Conservation (phyloP, 2,888 invertebrate genomes). For the Philhelius pedissequus region DNA sequence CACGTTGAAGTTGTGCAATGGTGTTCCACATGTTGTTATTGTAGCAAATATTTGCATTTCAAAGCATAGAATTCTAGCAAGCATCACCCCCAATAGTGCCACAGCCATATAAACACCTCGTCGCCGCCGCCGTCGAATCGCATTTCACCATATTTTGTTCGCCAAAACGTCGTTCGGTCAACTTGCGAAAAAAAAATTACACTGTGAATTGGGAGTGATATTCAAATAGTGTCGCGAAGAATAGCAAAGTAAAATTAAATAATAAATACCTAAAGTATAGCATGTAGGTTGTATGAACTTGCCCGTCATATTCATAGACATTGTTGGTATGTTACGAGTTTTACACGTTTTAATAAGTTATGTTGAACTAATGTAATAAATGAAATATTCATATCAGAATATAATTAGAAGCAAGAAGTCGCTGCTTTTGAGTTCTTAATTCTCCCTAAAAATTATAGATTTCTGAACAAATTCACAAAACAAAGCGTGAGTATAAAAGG, state of each 20-base stretch:
- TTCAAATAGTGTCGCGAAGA: conserved; percentile 43
- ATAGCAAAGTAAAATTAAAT: conserved; percentile 58
- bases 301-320: neutral
- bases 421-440: too few species aligned
- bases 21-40: conserved; percentile 43
- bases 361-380: too few species aligned
- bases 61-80: neutral
- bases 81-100: conserved; percentile 36
- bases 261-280: conserved; percentile 7
- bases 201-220: neutral
- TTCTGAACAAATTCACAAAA: too few species aligned
- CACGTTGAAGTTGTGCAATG: neutral
- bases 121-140: conserved; percentile 35
- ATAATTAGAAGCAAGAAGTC: too few species aligned
- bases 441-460: too few species aligned
- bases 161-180: neutral
- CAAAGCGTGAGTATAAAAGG: too few species aligned
- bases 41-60: conserved; percentile 63
- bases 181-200: neutral
- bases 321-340: too few species aligned
- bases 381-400: too few species aligned
- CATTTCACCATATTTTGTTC: neutral
- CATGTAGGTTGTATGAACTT: neutral
- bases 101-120: conserved; percentile 60
- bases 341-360: too few species aligned